phyloP scores from a whole-genome alignment of 2,797 vertebrate genomes.

The Phrynocephalus vlangalii region DNA sequence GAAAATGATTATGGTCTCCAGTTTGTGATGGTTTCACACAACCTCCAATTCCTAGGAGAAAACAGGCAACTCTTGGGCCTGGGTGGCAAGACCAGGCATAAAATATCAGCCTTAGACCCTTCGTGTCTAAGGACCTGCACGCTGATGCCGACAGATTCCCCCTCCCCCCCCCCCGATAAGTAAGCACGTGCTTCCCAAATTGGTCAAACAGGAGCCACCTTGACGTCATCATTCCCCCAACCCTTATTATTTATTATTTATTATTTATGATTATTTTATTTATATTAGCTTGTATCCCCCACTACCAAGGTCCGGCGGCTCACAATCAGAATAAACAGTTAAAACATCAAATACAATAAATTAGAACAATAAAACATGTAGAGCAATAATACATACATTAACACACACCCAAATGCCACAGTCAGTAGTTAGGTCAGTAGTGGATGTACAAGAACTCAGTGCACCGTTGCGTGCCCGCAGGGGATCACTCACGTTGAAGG shows the following conservation, averaged over 20 bases:
- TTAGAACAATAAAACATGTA: too few relatives aligned
- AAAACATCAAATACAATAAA: too few relatives aligned
- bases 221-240: too few relatives aligned
- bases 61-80: too few relatives aligned
- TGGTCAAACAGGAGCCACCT: rapidly evolving
- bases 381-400: too few relatives aligned
- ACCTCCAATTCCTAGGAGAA: background rate
- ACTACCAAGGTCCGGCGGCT: too few relatives aligned
- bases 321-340: too few relatives aligned
- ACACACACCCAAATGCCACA: too few relatives aligned
- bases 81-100: background rate
- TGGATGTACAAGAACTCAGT: background rate
- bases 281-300: too few relatives aligned
- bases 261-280: too few relatives aligned
- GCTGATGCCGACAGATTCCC: background rate
- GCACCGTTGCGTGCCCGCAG: background rate
- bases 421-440: constrained; percentile 19
- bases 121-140: background rate
- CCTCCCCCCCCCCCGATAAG: background rate
- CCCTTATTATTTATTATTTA: too few relatives aligned
- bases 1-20: background rate
- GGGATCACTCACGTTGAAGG: rapidly evolving
- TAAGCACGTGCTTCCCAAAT: background rate
- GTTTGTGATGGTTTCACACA: background rate
- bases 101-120: too few relatives aligned